A percentile compares a stretch with the other conserved stretches of the same genome.
Conservation (phyloP, 2,113 vertebrate genomes). For the Tachycineta bicolor region DNA sequence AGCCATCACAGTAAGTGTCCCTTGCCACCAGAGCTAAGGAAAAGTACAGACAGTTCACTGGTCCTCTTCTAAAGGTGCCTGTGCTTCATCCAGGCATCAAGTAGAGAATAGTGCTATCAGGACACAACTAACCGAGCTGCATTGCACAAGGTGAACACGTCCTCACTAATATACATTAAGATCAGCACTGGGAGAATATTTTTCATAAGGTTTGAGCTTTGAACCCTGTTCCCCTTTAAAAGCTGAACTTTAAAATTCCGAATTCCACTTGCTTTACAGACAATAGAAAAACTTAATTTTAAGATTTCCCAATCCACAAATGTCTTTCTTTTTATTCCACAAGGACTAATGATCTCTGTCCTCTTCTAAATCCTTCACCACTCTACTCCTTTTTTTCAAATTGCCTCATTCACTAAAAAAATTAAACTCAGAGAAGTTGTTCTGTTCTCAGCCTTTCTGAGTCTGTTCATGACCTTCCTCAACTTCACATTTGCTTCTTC, state of each 20-base stretch:
- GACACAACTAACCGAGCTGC: not conserved
- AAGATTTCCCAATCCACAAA: not conserved
- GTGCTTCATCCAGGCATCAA: not conserved
- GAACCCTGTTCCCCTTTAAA: not conserved
- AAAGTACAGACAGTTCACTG: not conserved
- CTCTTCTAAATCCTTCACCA: not conserved
- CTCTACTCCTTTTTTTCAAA: not conserved
- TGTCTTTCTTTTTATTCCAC: not conserved
- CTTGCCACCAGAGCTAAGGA: not conserved
- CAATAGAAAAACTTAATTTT: not conserved
- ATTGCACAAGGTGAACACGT: not conserved
- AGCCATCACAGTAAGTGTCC: not conserved
- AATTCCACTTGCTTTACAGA: not conserved
- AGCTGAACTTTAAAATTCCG: not conserved
- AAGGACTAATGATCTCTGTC: not conserved
- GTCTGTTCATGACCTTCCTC: not conserved
- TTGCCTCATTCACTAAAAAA: not conserved
- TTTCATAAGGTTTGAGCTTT: not conserved
- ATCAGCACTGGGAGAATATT: not conserved
- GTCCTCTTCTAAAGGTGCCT: not conserved
- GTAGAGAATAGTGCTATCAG: not conserved
- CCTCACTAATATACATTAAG: not conserved
- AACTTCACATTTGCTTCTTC: not conserved
- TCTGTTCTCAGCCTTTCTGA: not conserved
- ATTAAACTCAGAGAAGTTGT: not conserved